Base-by-base conservation (phyloP, 1,140 invertebrate species). In the Proctacanthus coquilletti region DNA sequence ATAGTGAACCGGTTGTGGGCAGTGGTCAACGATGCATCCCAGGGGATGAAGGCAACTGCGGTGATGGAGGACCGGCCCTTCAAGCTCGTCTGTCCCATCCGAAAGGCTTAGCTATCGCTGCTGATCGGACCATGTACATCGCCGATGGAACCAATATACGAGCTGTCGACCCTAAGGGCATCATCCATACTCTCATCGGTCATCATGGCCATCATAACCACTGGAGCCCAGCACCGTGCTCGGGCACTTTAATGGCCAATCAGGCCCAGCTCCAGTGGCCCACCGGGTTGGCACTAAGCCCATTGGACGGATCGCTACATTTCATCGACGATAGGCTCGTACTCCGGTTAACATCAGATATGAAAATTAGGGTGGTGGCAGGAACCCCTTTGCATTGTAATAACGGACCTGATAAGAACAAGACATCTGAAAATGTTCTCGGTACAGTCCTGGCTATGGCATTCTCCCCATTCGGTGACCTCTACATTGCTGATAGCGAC, bases 21-120 rank as follows among this genome's bases (percentile, higher is more conserved):
- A 94, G 80, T 51, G 93, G 93, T n/a, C 85, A 91, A 50, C 70
- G 91, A 43, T 98, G 94, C 62, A 84, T 93, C 38, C 92, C 91
- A 4, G 91, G 91, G 3, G 91, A 95, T 51, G 71, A 77, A 45
- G 68, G 71, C 20, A 81, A 84, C 39, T 98, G 94, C 62, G 94
- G 94, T 4, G 94, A 98, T 62, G 86, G 87, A 42, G 83, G 86
- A 34, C 76, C 76, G 17, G 93, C 94, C 5, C 71, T 82, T 17
- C 72, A 84, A 42, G 92, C 94, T 4, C 83, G 89, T 56, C 70
- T 98, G 13, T 79, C 86, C 18, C 91, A 96, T 74, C 93, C 93
- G 5, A 98, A 98, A 79, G 93, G 91, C 70, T 64, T 93, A 36
- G 87, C 85, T 14, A 86, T 95, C 33, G 82, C 85, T 9, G 81